Evolutionary conservation across 1,140 invertebrate genomes (phyloP).

Genomic region (Hyles vespertilio): DNA sequence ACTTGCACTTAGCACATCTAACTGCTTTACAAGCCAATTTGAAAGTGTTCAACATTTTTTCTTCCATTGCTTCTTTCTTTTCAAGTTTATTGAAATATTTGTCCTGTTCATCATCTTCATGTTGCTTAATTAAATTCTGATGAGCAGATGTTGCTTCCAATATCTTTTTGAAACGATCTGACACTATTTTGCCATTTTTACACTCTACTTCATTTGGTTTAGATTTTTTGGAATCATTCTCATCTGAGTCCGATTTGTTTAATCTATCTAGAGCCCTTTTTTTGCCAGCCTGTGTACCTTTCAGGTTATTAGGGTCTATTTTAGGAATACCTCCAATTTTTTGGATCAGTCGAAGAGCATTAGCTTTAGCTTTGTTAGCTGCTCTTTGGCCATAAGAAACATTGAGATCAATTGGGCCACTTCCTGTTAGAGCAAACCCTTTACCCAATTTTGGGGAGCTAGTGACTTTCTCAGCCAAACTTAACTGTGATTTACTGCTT

Average conservation of each 20-base stretch:
- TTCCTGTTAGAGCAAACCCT: constrained; percentile 65
- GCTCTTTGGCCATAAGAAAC: constrained; percentile 76
- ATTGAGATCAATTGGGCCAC: constrained; percentile 79
- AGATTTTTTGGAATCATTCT: constrained; percentile 61
- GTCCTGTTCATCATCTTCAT: constrained; percentile 85
- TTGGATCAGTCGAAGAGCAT: constrained; percentile 81
- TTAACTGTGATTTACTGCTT: constrained; percentile 23
- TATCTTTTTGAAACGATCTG: constrained; percentile 86
- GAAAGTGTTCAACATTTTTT: constrained; percentile 92
- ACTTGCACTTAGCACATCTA: constrained; percentile 91
- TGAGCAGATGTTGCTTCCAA: constrained; percentile 88
- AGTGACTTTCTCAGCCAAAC: constrained; percentile 49
- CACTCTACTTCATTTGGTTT: constrained; percentile 71
- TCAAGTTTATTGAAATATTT: constrained; percentile 93
- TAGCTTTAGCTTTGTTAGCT: constrained; percentile 78
- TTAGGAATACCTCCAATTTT: constrained; percentile 81
- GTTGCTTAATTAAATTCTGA: constrained; percentile 82
- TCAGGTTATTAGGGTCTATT: constrained; percentile 81
- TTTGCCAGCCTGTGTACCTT: constrained; percentile 76
- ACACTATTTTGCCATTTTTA: constrained; percentile 67
- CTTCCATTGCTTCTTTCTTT: constrained; percentile 93
- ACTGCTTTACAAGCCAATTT: constrained; percentile 92
- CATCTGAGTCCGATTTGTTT: constrained; percentile 51
- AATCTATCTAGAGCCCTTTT: constrained; percentile 73
- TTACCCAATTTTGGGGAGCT: constrained; percentile 53